Evolutionary conservation across 2,113 vertebrate genomes (phyloP).

Genomic region (Cyphomyrus discorhynchus): DNA sequence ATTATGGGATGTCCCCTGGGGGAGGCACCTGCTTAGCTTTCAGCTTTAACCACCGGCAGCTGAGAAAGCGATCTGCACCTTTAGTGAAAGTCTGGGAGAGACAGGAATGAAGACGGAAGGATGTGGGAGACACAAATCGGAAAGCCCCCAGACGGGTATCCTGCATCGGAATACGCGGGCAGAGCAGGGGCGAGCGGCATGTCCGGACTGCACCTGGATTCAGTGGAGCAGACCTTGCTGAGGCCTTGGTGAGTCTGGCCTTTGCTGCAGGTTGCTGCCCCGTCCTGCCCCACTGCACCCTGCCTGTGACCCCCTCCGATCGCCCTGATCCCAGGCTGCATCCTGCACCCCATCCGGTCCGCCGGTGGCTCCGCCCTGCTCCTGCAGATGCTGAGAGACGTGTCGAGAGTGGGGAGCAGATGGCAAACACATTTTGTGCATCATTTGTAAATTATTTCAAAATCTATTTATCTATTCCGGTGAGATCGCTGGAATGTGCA

Average conservation of each 20-base stretch:
- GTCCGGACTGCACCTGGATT: no score
- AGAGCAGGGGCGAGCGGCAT: no score
- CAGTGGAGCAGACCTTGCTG: neutral
- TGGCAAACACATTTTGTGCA: constrained; percentile 76
- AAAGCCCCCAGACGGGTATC: neutral
- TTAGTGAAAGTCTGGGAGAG: neutral
- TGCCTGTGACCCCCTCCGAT: neutral
- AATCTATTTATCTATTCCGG: constrained; percentile 80
- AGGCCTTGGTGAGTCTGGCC: neutral
- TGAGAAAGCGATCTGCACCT: constrained; percentile 16
- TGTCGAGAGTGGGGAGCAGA: constrained; percentile 54
- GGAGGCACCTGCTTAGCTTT: constrained; percentile 16
- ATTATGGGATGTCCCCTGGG: neutral
- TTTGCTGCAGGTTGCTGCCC: neutral
- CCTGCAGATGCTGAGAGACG: neutral
- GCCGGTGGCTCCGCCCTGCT: neutral
- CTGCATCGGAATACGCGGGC: neutral
- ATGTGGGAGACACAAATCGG: neutral
- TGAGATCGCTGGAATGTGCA: constrained; percentile 80
- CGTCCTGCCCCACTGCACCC: no score
- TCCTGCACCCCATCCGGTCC: neutral
- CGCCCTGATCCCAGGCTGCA: constrained; percentile 13
- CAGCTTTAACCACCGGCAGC: constrained; percentile 5
- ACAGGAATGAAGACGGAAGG: neutral
- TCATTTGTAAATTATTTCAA: constrained; percentile 85